These are phyloP conservation scores for Anthopleura sola DNA, from an alignment of 64 coral and sea anemone genomes.

Conservation along the genomic window DNA sequence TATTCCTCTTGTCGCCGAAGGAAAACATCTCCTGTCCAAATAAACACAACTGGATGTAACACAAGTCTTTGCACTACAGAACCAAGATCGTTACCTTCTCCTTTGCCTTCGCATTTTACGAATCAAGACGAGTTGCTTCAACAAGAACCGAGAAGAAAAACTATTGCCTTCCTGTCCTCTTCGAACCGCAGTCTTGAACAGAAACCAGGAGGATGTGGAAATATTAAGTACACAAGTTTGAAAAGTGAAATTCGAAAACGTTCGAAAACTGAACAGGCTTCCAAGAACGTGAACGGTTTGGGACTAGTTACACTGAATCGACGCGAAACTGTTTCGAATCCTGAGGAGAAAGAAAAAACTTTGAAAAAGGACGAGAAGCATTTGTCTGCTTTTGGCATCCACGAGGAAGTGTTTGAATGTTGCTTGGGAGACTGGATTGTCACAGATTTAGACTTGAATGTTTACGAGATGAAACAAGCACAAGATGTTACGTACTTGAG, in stretches of 20 bases:
- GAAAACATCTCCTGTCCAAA: too few species aligned
- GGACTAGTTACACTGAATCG: not conserved
- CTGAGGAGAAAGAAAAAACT: not conserved
- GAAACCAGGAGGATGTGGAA: not conserved
- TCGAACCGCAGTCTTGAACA: not conserved
- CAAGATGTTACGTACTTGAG: slow-evolving; percentile 1
- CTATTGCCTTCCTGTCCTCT: not conserved
- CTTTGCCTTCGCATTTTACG: not conserved
- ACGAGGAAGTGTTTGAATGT: not conserved
- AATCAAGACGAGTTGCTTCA: not conserved
- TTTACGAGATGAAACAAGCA: slow-evolving; percentile 2
- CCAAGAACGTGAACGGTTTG: not conserved
- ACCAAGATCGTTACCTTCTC: not conserved
- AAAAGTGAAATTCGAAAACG: not conserved
- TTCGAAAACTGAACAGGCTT: not conserved
- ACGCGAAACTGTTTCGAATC: not conserved
- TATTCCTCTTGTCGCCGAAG: too few species aligned
- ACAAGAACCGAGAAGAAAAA: not conserved
- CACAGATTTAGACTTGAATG: not conserved
- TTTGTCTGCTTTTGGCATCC: not conserved
- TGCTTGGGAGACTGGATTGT: not conserved
- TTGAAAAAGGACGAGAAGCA: not conserved
- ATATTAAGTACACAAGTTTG: not conserved
- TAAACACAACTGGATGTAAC: too few species aligned
- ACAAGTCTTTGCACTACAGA: not conserved